phyloP scores from a whole-genome alignment of 2,797 vertebrate species.

The Centroberyx gerrardi region DNA sequence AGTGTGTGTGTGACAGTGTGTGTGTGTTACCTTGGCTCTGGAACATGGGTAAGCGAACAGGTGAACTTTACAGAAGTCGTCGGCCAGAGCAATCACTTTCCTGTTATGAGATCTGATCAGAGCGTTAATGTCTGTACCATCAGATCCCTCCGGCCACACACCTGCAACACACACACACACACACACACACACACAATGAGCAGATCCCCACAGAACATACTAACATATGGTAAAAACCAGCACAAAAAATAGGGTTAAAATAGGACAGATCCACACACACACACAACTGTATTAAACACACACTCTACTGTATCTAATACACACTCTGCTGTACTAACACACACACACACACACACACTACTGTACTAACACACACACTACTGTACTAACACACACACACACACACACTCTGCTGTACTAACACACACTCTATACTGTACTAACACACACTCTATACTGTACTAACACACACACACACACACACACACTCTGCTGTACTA shows the following conservation, averaged over 20 bases:
- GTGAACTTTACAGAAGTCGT: conserved; percentile 99
- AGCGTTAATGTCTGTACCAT: conserved; percentile 98
- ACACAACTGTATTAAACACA: background rate
- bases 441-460: too few species aligned
- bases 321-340: background rate
- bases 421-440: too few species aligned
- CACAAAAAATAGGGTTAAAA: too few species aligned
- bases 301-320: too few species aligned
- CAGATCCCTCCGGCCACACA: conserved; percentile 98
- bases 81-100: conserved; percentile 96
- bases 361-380: too few species aligned
- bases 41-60: conserved; percentile 98
- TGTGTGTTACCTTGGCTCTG: conserved; percentile 90
- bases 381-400: too few species aligned
- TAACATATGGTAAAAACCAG: background rate
- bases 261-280: background rate
- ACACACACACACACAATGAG: background rate
- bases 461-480: too few species aligned
- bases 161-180: conserved; percentile 80
- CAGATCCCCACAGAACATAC: conserved; percentile 8
- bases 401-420: too few species aligned
- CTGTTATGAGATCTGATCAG: conserved; percentile 93
- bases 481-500: too few species aligned
- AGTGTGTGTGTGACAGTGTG: conserved; percentile 6
- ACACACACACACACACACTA: too few species aligned